Conservation (phyloP, 2,888 invertebrate species). For the Zeuzera pyrina region DNA sequence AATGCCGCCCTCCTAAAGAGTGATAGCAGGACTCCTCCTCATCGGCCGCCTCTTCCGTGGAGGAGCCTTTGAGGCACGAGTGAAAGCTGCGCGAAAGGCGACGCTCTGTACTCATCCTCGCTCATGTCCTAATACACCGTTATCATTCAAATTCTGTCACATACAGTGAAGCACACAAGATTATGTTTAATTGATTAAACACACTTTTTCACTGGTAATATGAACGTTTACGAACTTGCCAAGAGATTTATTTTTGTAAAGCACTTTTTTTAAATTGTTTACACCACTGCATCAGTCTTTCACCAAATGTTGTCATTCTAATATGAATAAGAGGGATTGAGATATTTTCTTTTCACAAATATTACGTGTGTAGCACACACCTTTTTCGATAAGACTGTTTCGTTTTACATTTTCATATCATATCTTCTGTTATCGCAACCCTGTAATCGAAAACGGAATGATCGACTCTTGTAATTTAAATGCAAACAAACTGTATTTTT, state of each 20-base stretch:
- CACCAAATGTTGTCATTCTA: too few species aligned
- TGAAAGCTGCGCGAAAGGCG: constrained; percentile 79
- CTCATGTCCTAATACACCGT: constrained; percentile 45
- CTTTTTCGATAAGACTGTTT: constrained; percentile 34
- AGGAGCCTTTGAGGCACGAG: constrained; percentile 77
- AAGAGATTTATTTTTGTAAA: too few species aligned
- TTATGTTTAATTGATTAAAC: too few species aligned
- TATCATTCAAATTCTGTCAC: constrained; percentile 25
- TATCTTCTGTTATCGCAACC: constrained; percentile 41
- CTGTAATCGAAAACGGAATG: constrained; percentile 35
- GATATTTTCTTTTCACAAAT: too few species aligned
- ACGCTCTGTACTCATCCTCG: constrained; percentile 69
- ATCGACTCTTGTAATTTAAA: constrained; percentile 8
- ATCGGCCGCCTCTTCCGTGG: constrained; percentile 66
- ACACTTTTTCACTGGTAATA: too few species aligned
- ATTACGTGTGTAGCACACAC: constrained; percentile 27
- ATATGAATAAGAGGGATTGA: too few species aligned
- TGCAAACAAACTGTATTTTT: constrained; percentile 7
- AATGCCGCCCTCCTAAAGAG: constrained; percentile 59
- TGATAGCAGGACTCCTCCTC: constrained; percentile 65
- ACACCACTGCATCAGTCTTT: too few species aligned
- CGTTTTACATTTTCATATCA: constrained; percentile 29
- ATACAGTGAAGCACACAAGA: too few species aligned
- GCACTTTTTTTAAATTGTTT: too few species aligned
- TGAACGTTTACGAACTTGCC: too few species aligned